Conservation (phyloP, 2,888 invertebrate species). For the Hyalella azteca region DNA sequence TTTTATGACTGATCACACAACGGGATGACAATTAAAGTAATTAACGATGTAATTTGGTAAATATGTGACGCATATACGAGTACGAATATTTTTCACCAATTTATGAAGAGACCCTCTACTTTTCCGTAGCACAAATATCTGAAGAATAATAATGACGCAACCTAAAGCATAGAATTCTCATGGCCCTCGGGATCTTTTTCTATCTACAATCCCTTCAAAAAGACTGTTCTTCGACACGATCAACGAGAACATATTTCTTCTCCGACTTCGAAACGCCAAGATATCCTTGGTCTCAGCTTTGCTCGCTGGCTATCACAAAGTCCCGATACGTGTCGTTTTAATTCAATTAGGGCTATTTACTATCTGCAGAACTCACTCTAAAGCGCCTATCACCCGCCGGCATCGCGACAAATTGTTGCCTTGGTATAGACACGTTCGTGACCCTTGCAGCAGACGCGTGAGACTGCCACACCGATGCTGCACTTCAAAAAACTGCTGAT, state of each 20-base stretch:
- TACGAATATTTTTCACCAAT: too few relatives aligned
- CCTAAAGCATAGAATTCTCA: too few relatives aligned
- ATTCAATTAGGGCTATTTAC: slow-evolving; percentile 32
- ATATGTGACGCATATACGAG: too few relatives aligned
- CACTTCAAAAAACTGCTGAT: too few relatives aligned
- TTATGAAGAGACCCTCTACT: too few relatives aligned
- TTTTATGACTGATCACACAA: too few relatives aligned
- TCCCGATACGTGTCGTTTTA: neutral
- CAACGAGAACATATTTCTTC: neutral
- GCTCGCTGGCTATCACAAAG: slow-evolving; percentile 10
- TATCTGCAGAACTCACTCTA: neutral
- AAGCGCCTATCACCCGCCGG: slow-evolving; percentile 6
- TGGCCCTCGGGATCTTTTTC: too few relatives aligned
- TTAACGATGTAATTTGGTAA: too few relatives aligned
- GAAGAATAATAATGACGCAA: too few relatives aligned
- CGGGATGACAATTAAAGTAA: too few relatives aligned
- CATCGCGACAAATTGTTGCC: slow-evolving; percentile 14
- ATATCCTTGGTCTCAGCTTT: neutral
- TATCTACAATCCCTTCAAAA: too few relatives aligned
- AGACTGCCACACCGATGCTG: neutral
- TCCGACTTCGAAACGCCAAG: neutral
- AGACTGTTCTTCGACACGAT: neutral
- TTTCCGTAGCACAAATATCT: too few relatives aligned
- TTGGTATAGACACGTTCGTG: slow-evolving; percentile 5
- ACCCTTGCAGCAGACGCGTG: slow-evolving; percentile 5